Percentiles rank a stretch among this genome's conserved stretches.
These are phyloP conservation scores for Strigamia maritima DNA, from an alignment of 2,888 invertebrate species.

Conservation along the genomic window DNA sequence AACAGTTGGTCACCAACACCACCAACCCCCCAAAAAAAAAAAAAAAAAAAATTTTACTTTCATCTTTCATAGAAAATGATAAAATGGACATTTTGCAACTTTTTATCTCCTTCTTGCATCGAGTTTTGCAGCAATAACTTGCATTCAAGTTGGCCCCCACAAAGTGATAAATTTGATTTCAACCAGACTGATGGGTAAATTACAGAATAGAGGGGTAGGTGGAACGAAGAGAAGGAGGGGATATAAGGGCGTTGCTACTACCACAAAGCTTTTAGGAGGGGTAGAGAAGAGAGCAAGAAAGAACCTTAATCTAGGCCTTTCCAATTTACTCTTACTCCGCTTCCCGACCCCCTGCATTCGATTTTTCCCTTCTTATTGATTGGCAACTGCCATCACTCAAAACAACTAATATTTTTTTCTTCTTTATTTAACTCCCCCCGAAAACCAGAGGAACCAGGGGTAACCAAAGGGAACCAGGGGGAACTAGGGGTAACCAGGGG, in stretches of 20 bases:
- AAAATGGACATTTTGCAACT: too few species aligned
- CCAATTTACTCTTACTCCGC: neutral
- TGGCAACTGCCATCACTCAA: neutral
- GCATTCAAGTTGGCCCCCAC: neutral
- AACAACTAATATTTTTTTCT: neutral
- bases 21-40: neutral
- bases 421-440: neutral
- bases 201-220: neutral
- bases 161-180: constrained; percentile 9
- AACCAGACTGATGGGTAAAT: constrained; percentile 6
- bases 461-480: too few species aligned
- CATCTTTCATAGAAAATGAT: too few species aligned
- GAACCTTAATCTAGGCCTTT: constrained; percentile 7
- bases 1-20: constrained; percentile 16
- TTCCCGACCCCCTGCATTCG: neutral
- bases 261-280: constrained; percentile 5
- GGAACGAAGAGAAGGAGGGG: neutral
- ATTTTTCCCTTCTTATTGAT: neutral
- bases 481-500: neutral
- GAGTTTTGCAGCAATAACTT: neutral
- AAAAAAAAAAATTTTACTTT: neutral
- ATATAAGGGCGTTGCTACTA: neutral
- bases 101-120: neutral
- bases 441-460: too few species aligned
- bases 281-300: neutral